Base-by-base conservation (phyloP, 2,888 invertebrate species). In the Eupithecia pulchellata region DNA sequence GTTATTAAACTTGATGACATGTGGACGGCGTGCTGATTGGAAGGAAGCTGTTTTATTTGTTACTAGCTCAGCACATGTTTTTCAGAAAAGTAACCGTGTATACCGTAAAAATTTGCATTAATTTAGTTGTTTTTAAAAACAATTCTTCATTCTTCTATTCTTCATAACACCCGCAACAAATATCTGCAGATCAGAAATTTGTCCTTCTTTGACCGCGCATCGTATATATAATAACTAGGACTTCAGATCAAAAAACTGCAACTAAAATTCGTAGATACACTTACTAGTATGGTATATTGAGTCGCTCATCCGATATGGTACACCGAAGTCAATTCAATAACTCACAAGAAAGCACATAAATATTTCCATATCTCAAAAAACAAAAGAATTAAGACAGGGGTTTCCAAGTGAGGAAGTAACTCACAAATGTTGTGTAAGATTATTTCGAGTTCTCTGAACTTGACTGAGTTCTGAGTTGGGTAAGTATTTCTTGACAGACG, bases 1-100 rank as follows among this genome's bases (percentile, higher is more conserved):
- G 67, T 61, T 71, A 64, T 64, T 71, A 71, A 60, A 73, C 60
- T 68, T 57, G 66, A 65, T 64, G 55, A 58, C 66, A 64, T 57
- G 30, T 69, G 63, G 67, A 52, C 52, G 55, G 20, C 25, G 20
- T 64, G 39, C 61, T 30, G 30, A 69, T 72, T 66, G 73, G 73
- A 68, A 69, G 72, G 69, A 69, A 64, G 72, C 64, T 13, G 61
- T 1, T 25, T 61, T 14, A 55, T 55, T 27, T 27, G 14, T 27
- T 17, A 39, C 39, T 17, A 39, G 17, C 1, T 17, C 39, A n/a
- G 39, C 13, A 25, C 4, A n/a, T n/a, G 27, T 27, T 25, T 27
- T 55, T 11, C 13, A 11, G 13, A 14, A 36, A 36, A 25, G 9
- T 52, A 20, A 52, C 52, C 9, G 17, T 17, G n/a, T n/a, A n/a